Percentiles rank a stretch among this genome's conserved stretches.
These are phyloP conservation scores for Diadumene lineata DNA, from an alignment of 92 coral and sea anemone genomes.

Conservation along the genomic window DNA sequence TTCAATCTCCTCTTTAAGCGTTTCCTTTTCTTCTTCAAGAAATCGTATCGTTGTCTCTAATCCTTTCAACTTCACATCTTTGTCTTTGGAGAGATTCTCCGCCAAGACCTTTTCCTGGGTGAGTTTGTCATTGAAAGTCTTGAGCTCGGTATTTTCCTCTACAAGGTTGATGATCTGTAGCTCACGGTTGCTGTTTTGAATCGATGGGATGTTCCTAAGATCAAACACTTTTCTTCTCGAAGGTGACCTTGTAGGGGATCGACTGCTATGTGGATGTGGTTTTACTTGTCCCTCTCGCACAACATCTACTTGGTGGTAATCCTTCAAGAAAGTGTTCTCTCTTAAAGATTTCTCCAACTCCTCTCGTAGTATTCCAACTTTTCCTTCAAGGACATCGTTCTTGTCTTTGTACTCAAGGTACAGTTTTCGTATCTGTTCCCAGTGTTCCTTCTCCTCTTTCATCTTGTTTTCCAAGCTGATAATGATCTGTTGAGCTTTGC, in stretches of 20 bases:
- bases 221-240: slow-evolving; percentile 58
- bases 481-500: slow-evolving; percentile 71
- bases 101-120: slow-evolving; percentile 52
- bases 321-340: slow-evolving; percentile 52
- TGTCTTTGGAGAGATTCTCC: slow-evolving; percentile 55
- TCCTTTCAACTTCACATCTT: slow-evolving; percentile 37
- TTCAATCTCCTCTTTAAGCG: slow-evolving; percentile 48
- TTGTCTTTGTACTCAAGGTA: slow-evolving; percentile 69
- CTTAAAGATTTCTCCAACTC: slow-evolving; percentile 70
- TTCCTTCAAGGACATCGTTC: slow-evolving; percentile 74
- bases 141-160: slow-evolving; percentile 78
- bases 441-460: slow-evolving; percentile 65
- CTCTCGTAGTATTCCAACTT: slow-evolving; percentile 65
- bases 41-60: slow-evolving; percentile 49
- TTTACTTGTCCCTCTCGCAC: slow-evolving; percentile 25
- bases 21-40: slow-evolving; percentile 49
- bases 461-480: slow-evolving; percentile 61
- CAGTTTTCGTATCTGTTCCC: slow-evolving; percentile 72
- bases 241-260: slow-evolving; percentile 50
- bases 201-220: slow-evolving; percentile 53
- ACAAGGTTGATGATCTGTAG: slow-evolving; percentile 64
- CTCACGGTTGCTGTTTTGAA: slow-evolving; percentile 52
- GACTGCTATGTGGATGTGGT: slow-evolving; percentile 22
- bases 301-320: slow-evolving; percentile 28
- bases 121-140: slow-evolving; percentile 52